Evolutionary conservation across 1,140 invertebrate genomes (phyloP).

Genomic region (Drosophila erecta): DNA sequence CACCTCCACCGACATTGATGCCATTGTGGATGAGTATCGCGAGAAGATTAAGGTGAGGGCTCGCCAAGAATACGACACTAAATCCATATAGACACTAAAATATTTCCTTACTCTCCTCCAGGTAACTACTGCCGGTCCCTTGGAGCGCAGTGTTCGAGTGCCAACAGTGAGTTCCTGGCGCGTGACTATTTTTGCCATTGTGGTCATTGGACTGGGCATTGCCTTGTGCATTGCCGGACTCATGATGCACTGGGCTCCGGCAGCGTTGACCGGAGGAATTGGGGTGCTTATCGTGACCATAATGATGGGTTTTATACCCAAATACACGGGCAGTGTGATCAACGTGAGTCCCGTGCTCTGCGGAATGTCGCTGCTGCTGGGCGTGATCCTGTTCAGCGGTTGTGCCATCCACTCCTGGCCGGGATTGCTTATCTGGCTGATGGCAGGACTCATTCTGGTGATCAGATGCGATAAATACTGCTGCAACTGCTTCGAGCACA

Average conservation of each 20-base stretch:
- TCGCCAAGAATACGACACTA: background rate
- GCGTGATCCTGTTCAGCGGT: constrained; percentile 63
- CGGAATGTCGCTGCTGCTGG: constrained; percentile 56
- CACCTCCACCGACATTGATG: constrained; percentile 84
- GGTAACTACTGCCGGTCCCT: constrained; percentile 80
- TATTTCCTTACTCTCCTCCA: constrained; percentile 16
- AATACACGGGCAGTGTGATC: constrained; percentile 70
- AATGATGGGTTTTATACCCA: constrained; percentile 80
- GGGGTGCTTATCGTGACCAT: constrained; percentile 68
- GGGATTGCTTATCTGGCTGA: constrained; percentile 72
- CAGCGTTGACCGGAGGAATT: constrained; percentile 66
- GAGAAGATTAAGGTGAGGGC: constrained; percentile 75
- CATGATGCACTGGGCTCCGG: constrained; percentile 68
- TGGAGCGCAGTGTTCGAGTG: constrained; percentile 76
- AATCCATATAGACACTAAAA: background rate
- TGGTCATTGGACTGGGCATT: constrained; percentile 70
- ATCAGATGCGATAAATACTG: constrained; percentile 80
- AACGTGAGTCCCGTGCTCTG: constrained; percentile 77
- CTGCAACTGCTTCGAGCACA: constrained; percentile 79
- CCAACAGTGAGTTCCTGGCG: constrained; percentile 77
- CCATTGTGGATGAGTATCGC: constrained; percentile 83
- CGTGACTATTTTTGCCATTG: constrained; percentile 72
- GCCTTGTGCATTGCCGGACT: constrained; percentile 64
- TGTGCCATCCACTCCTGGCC: constrained; percentile 75
- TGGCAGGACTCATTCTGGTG: constrained; percentile 66